These are phyloP conservation scores for Chionoecetes opilio DNA, from an alignment of 1,140 invertebrate genomes.

Conservation along the genomic window DNA sequence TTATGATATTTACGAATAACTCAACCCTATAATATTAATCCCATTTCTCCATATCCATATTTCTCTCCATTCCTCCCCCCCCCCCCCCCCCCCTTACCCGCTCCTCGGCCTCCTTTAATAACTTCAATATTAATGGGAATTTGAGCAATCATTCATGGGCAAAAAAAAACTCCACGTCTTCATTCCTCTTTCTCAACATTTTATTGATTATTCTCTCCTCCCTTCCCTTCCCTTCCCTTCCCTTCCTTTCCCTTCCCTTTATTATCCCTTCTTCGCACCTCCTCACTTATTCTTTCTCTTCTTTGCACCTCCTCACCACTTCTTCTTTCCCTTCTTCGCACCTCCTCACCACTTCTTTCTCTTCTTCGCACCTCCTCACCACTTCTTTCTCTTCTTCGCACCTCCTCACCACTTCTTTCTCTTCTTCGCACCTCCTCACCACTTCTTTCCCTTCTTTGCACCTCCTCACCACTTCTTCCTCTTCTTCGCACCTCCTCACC, in stretches of 20 bases:
- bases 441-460: neutral
- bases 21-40: neutral
- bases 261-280: neutral
- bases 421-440: neutral
- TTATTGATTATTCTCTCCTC: slow-evolving; percentile 35
- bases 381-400: neutral
- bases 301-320: neutral
- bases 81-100: neutral
- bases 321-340: neutral
- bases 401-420: neutral
- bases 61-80: neutral
- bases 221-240: neutral
- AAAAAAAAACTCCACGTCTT: neutral
- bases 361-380: neutral
- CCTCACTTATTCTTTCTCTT: neutral
- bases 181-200: neutral
- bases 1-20: neutral
- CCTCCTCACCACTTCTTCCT: neutral
- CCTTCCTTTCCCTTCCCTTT: neutral
- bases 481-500: neutral
- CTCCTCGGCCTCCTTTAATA: neutral
- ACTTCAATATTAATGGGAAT: slow-evolving; percentile 54
- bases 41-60: neutral
- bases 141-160: slow-evolving; percentile 37
- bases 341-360: neutral